Conservation (phyloP, 2,797 vertebrate genomes). For the Naso thynnoides region DNA sequence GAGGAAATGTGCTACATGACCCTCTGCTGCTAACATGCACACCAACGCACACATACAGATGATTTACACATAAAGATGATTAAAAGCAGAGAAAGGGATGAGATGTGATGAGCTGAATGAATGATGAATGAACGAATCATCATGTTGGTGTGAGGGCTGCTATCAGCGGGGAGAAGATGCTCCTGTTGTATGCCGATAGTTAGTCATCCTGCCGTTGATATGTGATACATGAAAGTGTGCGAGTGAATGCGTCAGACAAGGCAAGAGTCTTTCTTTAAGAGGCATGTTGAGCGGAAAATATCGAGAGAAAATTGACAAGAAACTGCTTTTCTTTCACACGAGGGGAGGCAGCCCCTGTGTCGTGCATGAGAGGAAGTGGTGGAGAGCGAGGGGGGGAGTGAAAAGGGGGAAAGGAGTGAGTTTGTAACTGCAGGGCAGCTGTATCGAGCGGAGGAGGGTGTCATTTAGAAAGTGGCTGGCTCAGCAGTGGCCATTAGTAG, state of each 20-base stretch:
- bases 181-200: conserved; percentile 58
- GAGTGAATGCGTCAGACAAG: conserved; percentile 40
- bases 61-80: conserved; percentile 62
- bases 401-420: conserved; percentile 42
- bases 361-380: conserved; percentile 58
- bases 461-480: conserved; percentile 84
- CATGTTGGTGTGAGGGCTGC: conserved; percentile 50
- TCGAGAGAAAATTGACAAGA: conserved; percentile 64
- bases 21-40: conserved; percentile 44
- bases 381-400: conserved; percentile 28
- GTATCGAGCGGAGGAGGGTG: conserved; percentile 81
- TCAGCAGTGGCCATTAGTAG: conserved; percentile 84
- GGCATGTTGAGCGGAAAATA: conserved; percentile 64
- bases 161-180: conserved; percentile 62
- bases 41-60: conserved; percentile 16
- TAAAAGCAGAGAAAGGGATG: conserved; percentile 57
- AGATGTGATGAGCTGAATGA: conserved; percentile 50
- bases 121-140: conserved; percentile 68
- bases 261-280: conserved; percentile 67
- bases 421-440: conserved; percentile 75
- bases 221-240: conserved; percentile 61
- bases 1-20: conserved; percentile 50
- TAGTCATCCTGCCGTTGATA: conserved; percentile 51
- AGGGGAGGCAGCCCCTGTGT: conserved; percentile 41
- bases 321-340: conserved; percentile 50